Conservation (phyloP, 2,113 vertebrate species). For the Indri indri region DNA sequence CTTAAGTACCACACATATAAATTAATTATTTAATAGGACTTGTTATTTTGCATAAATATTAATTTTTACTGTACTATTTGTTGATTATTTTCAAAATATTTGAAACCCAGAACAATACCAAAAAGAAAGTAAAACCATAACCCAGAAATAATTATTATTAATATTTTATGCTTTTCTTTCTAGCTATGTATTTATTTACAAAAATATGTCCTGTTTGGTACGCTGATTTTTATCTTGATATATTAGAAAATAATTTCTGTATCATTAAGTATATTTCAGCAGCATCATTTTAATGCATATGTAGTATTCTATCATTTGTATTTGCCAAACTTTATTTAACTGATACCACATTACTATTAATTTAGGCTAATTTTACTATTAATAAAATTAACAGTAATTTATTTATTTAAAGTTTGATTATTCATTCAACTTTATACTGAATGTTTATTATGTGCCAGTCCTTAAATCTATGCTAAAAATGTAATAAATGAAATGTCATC, state of each 20-base stretch:
- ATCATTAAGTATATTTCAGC: not conserved
- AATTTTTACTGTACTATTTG: not conserved
- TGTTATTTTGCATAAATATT: not conserved
- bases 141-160: not conserved
- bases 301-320: not conserved
- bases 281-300: not conserved
- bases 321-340: not conserved
- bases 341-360: not conserved
- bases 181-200: not conserved
- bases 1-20: not conserved
- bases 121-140: not conserved
- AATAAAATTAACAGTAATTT: not conserved
- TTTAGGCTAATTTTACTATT: not conserved
- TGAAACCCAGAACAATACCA: not conserved
- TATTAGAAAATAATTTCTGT: not conserved
- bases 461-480: not conserved
- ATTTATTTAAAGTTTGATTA: not conserved
- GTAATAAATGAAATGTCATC: not conserved
- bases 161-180: not conserved
- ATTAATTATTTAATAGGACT: not conserved
- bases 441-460: not conserved
- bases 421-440: not conserved
- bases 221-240: not conserved
- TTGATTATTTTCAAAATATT: not conserved
- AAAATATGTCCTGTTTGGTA: not conserved